These are phyloP conservation scores for Cydia splendana DNA, from an alignment of 1,140 invertebrate species.

Conservation along the genomic window DNA sequence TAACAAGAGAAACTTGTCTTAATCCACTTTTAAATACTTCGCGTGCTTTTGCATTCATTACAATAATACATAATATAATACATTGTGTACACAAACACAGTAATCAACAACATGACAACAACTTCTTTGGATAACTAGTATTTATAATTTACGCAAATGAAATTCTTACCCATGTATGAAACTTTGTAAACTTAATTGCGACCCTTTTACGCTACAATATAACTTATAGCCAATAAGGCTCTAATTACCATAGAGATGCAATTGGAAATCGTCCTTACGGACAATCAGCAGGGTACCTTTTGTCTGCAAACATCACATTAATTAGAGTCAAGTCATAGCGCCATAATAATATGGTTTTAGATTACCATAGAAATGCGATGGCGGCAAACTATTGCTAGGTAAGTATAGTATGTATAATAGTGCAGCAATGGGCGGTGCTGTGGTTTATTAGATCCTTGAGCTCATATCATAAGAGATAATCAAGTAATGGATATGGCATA, in stretches of 20 bases:
- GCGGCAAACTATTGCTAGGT: background rate
- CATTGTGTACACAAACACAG: background rate
- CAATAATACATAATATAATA: background rate
- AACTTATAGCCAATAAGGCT: no score
- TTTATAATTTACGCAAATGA: background rate
- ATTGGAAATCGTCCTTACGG: no score
- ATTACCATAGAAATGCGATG: slow-evolving; percentile 11
- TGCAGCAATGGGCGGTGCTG: background rate
- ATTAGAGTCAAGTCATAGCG: background rate
- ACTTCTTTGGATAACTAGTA: background rate
- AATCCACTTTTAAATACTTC: background rate
- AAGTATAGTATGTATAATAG: background rate
- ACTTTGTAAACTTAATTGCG: slow-evolving; percentile 1
- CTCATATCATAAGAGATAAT: slow-evolving; percentile 7
- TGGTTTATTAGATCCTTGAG: slow-evolving; percentile 35
- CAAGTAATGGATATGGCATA: background rate
- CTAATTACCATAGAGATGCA: no score
- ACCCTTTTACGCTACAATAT: no score
- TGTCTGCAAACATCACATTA: background rate
- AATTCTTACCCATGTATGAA: background rate
- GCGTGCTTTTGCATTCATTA: background rate
- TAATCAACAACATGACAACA: background rate
- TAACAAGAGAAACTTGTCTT: background rate
- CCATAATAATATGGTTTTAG: background rate
- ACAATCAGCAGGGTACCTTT: no score